Conservation (phyloP, 2,113 vertebrate genomes). For the Misgurnus mizolepis region DNA sequence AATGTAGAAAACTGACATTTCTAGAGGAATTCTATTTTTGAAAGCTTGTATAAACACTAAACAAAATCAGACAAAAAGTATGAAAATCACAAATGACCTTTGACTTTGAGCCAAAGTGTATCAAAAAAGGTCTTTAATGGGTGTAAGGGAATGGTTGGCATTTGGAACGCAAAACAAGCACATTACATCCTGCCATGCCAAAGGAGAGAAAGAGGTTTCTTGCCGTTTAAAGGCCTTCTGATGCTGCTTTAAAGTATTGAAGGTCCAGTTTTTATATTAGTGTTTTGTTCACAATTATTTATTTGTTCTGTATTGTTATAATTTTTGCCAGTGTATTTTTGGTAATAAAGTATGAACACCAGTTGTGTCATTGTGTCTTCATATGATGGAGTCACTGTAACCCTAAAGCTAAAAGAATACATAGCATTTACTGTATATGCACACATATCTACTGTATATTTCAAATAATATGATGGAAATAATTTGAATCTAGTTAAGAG, state of each 20-base stretch:
- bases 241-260: constrained; percentile 34
- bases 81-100: constrained; percentile 31
- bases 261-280: constrained; percentile 80
- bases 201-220: constrained; percentile 63
- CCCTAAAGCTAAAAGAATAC: not conserved
- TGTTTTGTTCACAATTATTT: constrained; percentile 81
- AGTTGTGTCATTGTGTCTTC: not conserved
- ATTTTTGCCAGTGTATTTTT: constrained; percentile 93
- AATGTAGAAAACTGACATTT: constrained; percentile 62
- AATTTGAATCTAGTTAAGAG: no score
- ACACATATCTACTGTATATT: no score
- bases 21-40: constrained; percentile 80
- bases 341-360: constrained; percentile 82
- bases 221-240: constrained; percentile 69
- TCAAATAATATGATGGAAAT: no score
- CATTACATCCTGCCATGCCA: constrained; percentile 80
- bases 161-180: constrained; percentile 73
- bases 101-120: constrained; percentile 73
- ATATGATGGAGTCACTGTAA: not conserved
- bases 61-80: constrained; percentile 67
- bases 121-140: constrained; percentile 64
- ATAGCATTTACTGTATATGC: no score
- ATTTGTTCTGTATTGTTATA: constrained; percentile 85
- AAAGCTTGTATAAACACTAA: constrained; percentile 81
- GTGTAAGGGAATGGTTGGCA: constrained; percentile 70